Percentiles rank a stretch among this genome's conserved stretches.
phyloP scores from a whole-genome alignment of 2,888 invertebrate species.

The Mycalesis mineus region DNA sequence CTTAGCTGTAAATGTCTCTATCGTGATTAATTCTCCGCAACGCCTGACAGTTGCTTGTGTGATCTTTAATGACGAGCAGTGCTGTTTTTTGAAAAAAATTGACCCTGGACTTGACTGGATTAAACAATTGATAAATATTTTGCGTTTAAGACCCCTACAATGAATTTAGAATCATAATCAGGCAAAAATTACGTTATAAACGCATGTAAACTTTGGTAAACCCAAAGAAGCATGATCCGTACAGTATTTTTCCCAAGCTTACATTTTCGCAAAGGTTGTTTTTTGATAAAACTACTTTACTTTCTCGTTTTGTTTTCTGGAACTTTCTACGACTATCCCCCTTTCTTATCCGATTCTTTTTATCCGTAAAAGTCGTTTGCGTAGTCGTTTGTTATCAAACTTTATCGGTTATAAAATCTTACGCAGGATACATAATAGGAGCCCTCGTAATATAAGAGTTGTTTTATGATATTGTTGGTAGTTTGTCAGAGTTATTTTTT shows the following conservation, averaged over 20 bases:
- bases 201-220: too few relatives aligned
- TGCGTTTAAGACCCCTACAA: too few relatives aligned
- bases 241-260: constrained; percentile 3
- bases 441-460: background rate
- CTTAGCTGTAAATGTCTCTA: too few relatives aligned
- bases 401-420: constrained; percentile 19
- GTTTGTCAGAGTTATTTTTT: constrained; percentile 1
- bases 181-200: too few relatives aligned
- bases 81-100: too few relatives aligned
- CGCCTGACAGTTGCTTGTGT: too few relatives aligned
- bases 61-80: too few relatives aligned
- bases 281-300: constrained; percentile 15
- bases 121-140: too few relatives aligned
- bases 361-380: constrained; percentile 12
- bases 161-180: too few relatives aligned
- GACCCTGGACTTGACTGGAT: too few relatives aligned
- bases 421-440: constrained; percentile 5
- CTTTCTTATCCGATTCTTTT: constrained; percentile 15
- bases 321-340: constrained; percentile 13
- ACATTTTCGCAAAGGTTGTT: constrained; percentile 1
- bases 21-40: too few relatives aligned
- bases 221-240: too few relatives aligned
- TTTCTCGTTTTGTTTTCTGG: constrained; percentile 14
- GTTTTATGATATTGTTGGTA: constrained; percentile 10
- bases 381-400: constrained; percentile 8